Base-by-base conservation (phyloP, 2,797 vertebrate genomes). In the Micromesistius poutassou region DNA sequence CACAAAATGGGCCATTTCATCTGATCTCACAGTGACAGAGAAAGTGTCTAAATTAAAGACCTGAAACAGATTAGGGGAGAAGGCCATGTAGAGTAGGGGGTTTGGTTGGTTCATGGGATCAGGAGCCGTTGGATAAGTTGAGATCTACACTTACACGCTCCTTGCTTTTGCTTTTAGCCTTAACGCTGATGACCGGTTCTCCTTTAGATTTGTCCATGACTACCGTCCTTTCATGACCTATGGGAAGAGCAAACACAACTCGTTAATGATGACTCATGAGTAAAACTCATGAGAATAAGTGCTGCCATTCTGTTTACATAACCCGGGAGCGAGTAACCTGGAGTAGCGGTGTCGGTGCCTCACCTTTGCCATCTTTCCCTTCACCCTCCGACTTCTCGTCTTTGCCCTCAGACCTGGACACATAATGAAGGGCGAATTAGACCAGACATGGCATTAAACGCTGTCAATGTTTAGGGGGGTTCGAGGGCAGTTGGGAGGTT, bases 191-290 rank as follows among this genome's bases (percentile, higher is more conserved):
- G 77, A 99, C 97, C 0, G 97, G 98, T 73, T 99, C 98, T 42
- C 98, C 98, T 91, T 99, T 99, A 1, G 96, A 98, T 85, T 96
- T 97, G 86, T 99, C 98, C 98, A 99, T 98, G 0, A 99, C 95
- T 0, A 99, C 98, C 0, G 95, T 99, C 84, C 98, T 96, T 80
- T 99, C 97, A 0, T 94, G 95, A 74, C 91, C 93, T 91, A 91
- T 91, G 9, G 82, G 31, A 55, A 77, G 4, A 25, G 42, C 25
- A 55, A 74, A 40, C 25, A 25, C 62, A 14, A 42, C 50, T 33
- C 10, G 72, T 25, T 73, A 30, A n/a, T n/a, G n/a, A n/a, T n/a
- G n/a, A n/a, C n/a, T n/a, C n/a, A n/a, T n/a, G n/a, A n/a, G 73
- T 4, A 6, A 31, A 71, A n/a, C 55, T 25, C 5, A 25, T 2